These are phyloP conservation scores for Diachasma alloeum DNA, from an alignment of 1,140 invertebrate species.

Conservation along the genomic window DNA sequence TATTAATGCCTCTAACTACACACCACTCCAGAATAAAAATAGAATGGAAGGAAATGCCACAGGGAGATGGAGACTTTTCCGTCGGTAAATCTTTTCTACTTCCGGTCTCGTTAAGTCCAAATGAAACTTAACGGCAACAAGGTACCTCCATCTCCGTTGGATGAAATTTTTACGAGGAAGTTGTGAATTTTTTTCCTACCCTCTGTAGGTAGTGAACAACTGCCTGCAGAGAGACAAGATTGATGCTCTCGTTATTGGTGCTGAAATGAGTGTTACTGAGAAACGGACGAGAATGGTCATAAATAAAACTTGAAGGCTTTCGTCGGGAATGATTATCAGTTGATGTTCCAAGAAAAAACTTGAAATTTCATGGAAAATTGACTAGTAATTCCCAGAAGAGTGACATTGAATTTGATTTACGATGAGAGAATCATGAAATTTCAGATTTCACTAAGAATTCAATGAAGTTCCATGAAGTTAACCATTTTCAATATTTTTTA, in stretches of 20 bases:
- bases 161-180: not conserved
- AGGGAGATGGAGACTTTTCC: not conserved
- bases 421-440: too few species aligned
- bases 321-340: too few species aligned
- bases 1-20: not conserved
- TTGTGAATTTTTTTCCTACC: not conserved
- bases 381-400: not conserved
- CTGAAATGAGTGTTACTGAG: not conserved
- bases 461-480: too few species aligned
- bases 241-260: not conserved
- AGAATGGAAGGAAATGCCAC: not conserved
- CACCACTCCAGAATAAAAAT: not conserved
- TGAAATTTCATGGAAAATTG: not conserved
- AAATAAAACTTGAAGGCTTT: not conserved
- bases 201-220: not conserved
- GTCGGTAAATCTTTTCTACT: not conserved
- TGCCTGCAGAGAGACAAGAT: not conserved
- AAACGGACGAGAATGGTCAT: not conserved
- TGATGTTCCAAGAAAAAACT: too few species aligned
- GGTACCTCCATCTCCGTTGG: not conserved
- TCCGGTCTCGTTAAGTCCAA: slow-evolving; percentile 9
- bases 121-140: not conserved
- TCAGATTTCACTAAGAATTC: too few species aligned
- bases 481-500: too few species aligned
- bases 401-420: too few species aligned